A percentile compares a stretch with the other conserved stretches of the same genome.
Conservation (phyloP, 2,797 vertebrate species). For the Cebuella pygmaea region DNA sequence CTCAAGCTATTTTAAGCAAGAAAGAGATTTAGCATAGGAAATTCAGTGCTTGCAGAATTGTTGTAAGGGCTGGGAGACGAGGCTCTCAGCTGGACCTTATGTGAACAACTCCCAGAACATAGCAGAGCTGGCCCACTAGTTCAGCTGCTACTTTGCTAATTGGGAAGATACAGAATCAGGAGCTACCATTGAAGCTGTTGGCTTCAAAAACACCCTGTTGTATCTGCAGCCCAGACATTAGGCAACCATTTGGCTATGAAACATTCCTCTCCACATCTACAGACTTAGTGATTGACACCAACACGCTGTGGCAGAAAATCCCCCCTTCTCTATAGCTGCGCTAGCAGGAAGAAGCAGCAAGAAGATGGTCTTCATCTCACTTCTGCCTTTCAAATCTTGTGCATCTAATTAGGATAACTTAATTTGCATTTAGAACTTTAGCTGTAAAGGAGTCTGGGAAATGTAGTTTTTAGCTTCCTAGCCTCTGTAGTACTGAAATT, state of each 20-base stretch:
- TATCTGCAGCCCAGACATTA: conserved; percentile 4
- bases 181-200: background rate
- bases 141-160: background rate
- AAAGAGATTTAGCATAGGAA: conserved; percentile 49
- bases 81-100: background rate
- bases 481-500: background rate
- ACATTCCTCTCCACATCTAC: background rate
- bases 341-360: background rate
- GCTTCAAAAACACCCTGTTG: background rate
- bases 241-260: background rate
- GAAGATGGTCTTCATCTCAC: background rate
- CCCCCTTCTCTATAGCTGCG: background rate
- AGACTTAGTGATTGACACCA: background rate
- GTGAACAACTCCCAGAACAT: background rate
- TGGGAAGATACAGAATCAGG: background rate
- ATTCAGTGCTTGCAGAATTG: conserved; percentile 4
- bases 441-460: background rate
- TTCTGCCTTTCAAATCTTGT: background rate
- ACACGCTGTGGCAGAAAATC: background rate
- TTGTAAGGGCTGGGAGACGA: conserved; percentile 16
- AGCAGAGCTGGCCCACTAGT: background rate
- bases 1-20: conserved; percentile 61
- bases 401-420: background rate
- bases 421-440: background rate
- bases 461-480: conserved; percentile 36